A percentile compares a stretch with the other conserved stretches of the same genome.
Conservation (phyloP, 2,113 vertebrate species). For the Elanoides forficatus region DNA sequence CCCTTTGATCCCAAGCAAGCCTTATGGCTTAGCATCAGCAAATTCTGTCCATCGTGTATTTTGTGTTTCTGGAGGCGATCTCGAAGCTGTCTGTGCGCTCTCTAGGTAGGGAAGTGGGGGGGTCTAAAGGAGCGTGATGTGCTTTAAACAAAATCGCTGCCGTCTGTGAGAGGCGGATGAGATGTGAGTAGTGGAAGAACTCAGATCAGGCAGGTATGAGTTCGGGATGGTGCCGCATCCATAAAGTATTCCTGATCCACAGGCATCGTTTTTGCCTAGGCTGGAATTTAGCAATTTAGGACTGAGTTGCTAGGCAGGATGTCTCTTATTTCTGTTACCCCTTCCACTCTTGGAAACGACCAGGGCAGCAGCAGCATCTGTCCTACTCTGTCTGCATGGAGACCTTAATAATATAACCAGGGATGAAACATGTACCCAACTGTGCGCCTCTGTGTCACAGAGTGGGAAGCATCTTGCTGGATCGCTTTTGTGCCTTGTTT, state of each 20-base stretch:
- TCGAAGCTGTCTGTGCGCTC: no score
- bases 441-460: rapidly evolving
- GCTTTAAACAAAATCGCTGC: not conserved
- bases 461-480: not conserved
- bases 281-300: not conserved
- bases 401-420: not conserved
- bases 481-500: not conserved
- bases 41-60: not conserved
- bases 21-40: not conserved
- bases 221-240: not conserved
- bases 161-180: not conserved
- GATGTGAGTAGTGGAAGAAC: rapidly evolving
- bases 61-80: not conserved
- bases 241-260: not conserved
- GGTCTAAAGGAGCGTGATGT: not conserved
- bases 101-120: not conserved
- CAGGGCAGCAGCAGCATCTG: not conserved
- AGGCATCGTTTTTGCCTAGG: not conserved
- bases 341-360: not conserved
- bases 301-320: rapidly evolving
- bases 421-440: not conserved
- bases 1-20: not conserved
- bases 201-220: rapidly evolving
- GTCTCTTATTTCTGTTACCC: not conserved
- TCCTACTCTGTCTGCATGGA: not conserved